Conservation (phyloP, 2,888 invertebrate genomes). For the Yponomeuta malinellus region DNA sequence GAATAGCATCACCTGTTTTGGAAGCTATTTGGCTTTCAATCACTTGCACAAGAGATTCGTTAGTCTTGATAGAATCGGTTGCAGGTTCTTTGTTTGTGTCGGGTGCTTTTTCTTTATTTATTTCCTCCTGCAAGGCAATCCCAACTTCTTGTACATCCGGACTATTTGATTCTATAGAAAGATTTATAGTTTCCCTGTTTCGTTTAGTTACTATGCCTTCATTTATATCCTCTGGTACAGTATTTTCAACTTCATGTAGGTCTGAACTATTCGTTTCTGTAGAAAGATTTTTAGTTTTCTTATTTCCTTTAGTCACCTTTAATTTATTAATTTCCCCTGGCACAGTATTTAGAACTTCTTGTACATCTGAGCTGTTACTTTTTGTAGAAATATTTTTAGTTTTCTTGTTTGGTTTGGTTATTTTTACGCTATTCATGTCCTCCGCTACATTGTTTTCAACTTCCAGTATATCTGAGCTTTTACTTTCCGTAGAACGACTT, state of each 20-base stretch:
- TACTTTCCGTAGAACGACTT: too few relatives aligned
- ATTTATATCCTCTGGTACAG: slow-evolving; percentile 11
- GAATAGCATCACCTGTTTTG: too few relatives aligned
- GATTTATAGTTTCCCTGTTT: background rate
- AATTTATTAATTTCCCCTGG: background rate
- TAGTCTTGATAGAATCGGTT: background rate
- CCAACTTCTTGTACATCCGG: background rate
- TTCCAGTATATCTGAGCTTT: too few relatives aligned
- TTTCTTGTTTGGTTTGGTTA: too few relatives aligned
- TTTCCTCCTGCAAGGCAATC: background rate
- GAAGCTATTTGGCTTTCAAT: background rate
- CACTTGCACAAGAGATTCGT: background rate
- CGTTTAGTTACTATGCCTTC: background rate
- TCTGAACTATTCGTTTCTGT: background rate
- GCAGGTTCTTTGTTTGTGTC: background rate
- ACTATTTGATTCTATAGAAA: background rate
- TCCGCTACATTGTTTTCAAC: too few relatives aligned
- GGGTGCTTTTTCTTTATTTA: background rate
- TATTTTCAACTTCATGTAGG: slow-evolving; percentile 12
- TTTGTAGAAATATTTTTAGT: too few relatives aligned
- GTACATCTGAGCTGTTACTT: too few relatives aligned
- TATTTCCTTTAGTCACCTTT: slow-evolving; percentile 12
- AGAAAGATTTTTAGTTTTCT: slow-evolving; percentile 17
- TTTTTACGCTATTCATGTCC: too few relatives aligned
- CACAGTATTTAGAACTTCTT: too few relatives aligned